Base-by-base conservation (phyloP, 2,888 invertebrate genomes). In the Trissolcus japonicus region DNA sequence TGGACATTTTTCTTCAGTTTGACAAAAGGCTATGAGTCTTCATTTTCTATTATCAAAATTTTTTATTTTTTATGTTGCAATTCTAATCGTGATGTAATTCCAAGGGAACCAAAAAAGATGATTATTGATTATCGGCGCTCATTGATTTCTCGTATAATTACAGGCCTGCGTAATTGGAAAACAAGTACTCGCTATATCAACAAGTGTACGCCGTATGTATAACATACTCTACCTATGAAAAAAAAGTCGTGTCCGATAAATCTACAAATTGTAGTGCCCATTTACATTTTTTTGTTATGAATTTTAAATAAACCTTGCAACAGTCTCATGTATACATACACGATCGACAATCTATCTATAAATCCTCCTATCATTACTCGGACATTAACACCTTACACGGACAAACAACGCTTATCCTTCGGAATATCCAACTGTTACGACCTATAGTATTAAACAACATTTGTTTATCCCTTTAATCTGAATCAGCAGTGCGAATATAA, bases 291-390 rank as follows among this genome's bases (percentile, higher is more conserved):
- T 76, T 69, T 57, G 19, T 4, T 55, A 51, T 35, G 29, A 16
- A 50, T 35, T 35, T 35, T 60, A 65, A 76, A 69, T 76, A 53
- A 60, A 76, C 76, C 35, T 56, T 46, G 40, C 56, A 56, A 51
- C 51, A 59, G 40, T n/a, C 11, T 11, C 21, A 16, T 51, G 17
- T 35, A 11, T 35, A 35, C 50, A 19, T 65, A 41, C 53, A 56
- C 61, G 66, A 76, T 76, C 76, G 71, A 71, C 61, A 71, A 71
- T 66, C 76, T 66, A 71, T 76, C 62, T 71, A 76, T 76, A 71
- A 76, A 71, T 76, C 57, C 76, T 62, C 69, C 61, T 76, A 76
- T 76, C 66, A 76, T 76, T 76, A 76, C 71, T 61, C 71, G 51
- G 62, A 57, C 71, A 71, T 76, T 76, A 76, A 76, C 76, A 76